Conservation (phyloP, 2,797 vertebrate genomes). For the Buphagus erythrorhynchus region DNA sequence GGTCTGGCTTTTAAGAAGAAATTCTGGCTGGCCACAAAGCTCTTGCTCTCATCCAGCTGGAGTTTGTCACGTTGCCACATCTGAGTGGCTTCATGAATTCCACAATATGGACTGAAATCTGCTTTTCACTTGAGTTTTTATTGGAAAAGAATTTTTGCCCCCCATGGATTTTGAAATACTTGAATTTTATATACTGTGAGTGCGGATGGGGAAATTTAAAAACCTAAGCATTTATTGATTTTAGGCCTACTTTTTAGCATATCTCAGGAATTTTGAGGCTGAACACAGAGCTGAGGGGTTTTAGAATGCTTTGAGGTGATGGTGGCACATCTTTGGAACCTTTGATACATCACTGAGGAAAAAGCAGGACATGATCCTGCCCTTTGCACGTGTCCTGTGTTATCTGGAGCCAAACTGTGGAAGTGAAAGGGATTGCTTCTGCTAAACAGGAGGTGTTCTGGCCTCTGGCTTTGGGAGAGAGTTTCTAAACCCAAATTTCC, state of each 20-base stretch:
- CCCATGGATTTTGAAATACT: background rate
- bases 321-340: background rate
- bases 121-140: background rate
- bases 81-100: background rate
- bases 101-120: background rate
- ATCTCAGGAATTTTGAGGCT: background rate
- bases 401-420: background rate
- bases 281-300: fast-evolving
- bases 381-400: background rate
- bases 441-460: background rate
- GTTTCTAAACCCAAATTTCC: slow-evolving; percentile 3
- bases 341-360: background rate
- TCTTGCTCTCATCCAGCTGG: background rate
- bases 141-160: background rate
- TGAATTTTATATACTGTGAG: background rate
- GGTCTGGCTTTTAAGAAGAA: background rate
- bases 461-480: background rate
- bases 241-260: background rate
- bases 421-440: background rate
- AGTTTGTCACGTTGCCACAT: background rate
- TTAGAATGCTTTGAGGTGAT: background rate
- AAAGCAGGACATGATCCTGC: background rate
- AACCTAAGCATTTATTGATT: background rate
- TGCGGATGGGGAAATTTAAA: background rate
- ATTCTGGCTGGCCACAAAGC: background rate